Evolutionary conservation across 2,113 vertebrate genomes (phyloP).

Genomic region (Leuciscus idus): DNA sequence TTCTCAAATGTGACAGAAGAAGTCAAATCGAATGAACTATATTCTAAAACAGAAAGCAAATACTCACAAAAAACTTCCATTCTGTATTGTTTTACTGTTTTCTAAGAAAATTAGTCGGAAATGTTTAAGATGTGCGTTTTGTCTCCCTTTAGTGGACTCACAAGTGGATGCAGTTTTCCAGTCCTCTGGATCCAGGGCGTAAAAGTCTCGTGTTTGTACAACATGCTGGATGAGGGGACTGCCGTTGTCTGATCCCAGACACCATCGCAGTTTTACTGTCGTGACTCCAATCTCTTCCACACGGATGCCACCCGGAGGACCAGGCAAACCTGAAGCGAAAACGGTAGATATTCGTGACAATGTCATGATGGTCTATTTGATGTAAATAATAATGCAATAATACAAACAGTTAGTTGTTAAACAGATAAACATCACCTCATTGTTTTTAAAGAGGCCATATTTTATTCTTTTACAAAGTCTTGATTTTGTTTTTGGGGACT

Average conservation of each 20-base stretch:
- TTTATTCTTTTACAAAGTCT: too few species aligned
- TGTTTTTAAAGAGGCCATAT: background rate
- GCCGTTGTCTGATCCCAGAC: conserved; percentile 89
- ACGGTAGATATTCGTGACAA: background rate
- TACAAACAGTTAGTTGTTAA: background rate
- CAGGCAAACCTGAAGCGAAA: conserved; percentile 83
- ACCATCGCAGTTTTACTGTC: conserved; percentile 88
- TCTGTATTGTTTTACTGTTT: background rate
- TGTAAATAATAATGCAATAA: background rate
- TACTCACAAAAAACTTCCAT: background rate
- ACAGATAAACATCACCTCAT: background rate
- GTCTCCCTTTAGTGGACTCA: conserved; percentile 70
- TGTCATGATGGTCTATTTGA: background rate
- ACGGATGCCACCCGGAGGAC: conserved; percentile 90
- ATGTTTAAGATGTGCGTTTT: background rate
- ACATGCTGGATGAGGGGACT: conserved; percentile 90
- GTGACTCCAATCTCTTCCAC: conserved; percentile 88
- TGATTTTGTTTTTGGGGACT: too few species aligned
- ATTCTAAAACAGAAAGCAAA: background rate
- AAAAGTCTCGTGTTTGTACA: conserved; percentile 84
- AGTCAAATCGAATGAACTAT: background rate
- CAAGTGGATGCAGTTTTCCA: conserved; percentile 92
- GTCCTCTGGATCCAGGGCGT: conserved; percentile 83
- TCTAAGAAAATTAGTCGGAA: background rate
- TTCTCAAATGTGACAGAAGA: background rate